Evolutionary conservation across 2,797 vertebrate species (phyloP).

Genomic region (Sphenopsis melanotis): DNA sequence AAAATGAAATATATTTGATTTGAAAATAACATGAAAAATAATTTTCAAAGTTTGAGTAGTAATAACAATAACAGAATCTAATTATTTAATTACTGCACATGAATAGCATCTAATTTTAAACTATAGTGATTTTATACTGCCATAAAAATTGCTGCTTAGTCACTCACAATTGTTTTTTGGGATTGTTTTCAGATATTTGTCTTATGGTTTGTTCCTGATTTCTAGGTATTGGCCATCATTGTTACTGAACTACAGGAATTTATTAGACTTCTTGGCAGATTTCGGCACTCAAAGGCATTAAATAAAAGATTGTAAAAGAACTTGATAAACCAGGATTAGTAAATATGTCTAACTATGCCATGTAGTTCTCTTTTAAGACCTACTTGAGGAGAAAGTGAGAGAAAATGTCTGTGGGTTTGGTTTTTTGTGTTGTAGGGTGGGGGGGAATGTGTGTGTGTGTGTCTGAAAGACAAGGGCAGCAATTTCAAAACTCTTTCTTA

Average conservation of each 20-base stretch:
- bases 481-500: not conserved
- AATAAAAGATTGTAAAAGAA: not conserved
- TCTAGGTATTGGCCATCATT: not conserved
- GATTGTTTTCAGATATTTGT: not conserved
- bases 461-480: not conserved
- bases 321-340: not conserved
- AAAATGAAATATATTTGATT: not conserved
- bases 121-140: not conserved
- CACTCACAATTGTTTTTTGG: not conserved
- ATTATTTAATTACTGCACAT: not conserved
- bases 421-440: not conserved
- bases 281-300: not conserved
- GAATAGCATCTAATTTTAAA: not conserved
- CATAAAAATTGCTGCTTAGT: not conserved
- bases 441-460: fast-evolving
- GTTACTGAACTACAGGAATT: not conserved
- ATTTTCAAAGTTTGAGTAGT: not conserved
- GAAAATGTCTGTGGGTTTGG: not conserved
- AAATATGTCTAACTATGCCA: not conserved
- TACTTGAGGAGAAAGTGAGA: not conserved
- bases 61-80: not conserved
- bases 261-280: not conserved
- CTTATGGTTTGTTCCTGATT: not conserved
- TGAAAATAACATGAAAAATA: not conserved
- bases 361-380: not conserved